A percentile compares a stretch with the other conserved stretches of the same genome.
Evolutionary conservation across 2,797 vertebrate genomes (phyloP).

Genomic region (Graptemys geographica): DNA sequence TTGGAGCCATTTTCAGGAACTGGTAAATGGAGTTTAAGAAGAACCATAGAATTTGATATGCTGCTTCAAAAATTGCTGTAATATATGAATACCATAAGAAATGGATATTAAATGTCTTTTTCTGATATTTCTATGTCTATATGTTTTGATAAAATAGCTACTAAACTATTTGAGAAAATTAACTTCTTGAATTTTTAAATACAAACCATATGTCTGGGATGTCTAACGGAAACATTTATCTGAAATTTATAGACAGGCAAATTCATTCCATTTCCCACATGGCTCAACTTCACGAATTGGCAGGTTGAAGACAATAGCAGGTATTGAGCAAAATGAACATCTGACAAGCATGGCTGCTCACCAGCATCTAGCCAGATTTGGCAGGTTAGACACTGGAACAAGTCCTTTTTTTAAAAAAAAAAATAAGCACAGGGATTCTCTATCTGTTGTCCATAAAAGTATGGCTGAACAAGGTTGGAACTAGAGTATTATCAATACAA

Average conservation of each 20-base stretch:
- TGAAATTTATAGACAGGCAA: background rate
- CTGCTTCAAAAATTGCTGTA: background rate
- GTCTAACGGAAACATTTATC: background rate
- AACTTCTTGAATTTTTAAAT: background rate
- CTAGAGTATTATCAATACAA: background rate
- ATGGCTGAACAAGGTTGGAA: background rate
- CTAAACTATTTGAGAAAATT: background rate
- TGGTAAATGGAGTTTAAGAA: background rate
- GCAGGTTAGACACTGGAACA: background rate
- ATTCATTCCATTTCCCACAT: background rate
- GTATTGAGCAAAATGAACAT: background rate
- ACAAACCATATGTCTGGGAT: background rate
- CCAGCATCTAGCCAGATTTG: background rate
- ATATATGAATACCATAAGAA: background rate
- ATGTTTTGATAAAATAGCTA: background rate
- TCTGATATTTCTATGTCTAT: background rate
- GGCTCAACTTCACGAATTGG: background rate
- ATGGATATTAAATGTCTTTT: background rate
- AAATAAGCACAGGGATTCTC: background rate
- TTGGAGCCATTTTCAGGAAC: background rate
- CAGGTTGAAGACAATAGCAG: background rate
- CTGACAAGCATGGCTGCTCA: background rate
- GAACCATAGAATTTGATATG: background rate
- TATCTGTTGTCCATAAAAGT: background rate
- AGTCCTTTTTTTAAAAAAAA: background rate